Evolutionary conservation across 2,113 vertebrate species (phyloP).

Genomic region (Microcebus griseorufus): DNA sequence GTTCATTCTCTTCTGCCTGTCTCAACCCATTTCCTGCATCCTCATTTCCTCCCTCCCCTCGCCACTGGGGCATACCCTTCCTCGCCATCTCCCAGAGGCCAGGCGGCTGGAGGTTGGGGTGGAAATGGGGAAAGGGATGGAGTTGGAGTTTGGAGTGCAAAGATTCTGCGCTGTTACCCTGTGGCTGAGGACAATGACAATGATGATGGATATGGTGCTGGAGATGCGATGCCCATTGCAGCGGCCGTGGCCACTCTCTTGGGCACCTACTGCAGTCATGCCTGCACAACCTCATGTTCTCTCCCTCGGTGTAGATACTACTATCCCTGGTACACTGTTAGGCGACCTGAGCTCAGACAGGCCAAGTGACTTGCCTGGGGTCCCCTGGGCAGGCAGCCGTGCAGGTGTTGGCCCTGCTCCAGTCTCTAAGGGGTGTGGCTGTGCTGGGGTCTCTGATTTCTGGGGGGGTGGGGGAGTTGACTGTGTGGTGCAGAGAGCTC

Average conservation of each 20-base stretch:
- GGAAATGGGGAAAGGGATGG: background rate
- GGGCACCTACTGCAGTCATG: background rate
- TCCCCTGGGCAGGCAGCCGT: background rate
- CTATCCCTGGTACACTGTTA: background rate
- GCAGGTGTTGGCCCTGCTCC: fast-evolving
- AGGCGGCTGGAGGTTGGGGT: background rate
- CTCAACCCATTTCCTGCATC: background rate
- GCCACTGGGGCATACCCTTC: background rate
- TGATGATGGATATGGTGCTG: background rate
- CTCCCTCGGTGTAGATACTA: background rate
- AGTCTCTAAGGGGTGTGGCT: background rate
- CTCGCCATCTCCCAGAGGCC: background rate
- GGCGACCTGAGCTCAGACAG: background rate
- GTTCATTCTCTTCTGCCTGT: background rate
- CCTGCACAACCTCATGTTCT: background rate
- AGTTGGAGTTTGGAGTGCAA: background rate
- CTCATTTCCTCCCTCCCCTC: background rate
- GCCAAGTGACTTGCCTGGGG: background rate
- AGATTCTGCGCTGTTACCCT: background rate
- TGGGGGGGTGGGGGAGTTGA: too few relatives aligned
- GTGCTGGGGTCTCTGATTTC: too few relatives aligned
- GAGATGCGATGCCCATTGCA: fast-evolving
- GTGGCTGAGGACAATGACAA: background rate
- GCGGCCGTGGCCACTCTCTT: too few relatives aligned
- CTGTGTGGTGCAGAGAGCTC: background rate